These are phyloP conservation scores for Rhopalosiphum nymphaeae DNA, from an alignment of 2,888 invertebrate species.

Conservation along the genomic window DNA sequence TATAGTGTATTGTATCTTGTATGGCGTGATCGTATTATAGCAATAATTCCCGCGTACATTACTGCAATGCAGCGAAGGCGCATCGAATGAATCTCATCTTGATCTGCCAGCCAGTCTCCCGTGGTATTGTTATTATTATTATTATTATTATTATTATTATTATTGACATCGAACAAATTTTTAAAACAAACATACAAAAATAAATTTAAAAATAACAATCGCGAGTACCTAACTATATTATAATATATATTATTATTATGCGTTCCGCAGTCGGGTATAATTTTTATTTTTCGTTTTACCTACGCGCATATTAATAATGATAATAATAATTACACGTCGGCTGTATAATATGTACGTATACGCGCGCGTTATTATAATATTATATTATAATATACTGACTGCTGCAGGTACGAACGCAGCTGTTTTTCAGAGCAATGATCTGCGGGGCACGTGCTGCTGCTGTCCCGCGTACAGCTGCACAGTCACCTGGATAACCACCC, in stretches of 20 bases:
- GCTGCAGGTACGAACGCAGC: slow-evolving; percentile 42
- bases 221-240: not conserved
- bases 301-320: not conserved
- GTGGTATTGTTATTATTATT: not conserved
- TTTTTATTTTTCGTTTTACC: not conserved
- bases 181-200: not conserved
- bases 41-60: not conserved
- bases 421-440: slow-evolving; percentile 63
- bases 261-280: not conserved
- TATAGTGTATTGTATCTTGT: not conserved
- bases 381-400: not conserved
- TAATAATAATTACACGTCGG: not conserved
- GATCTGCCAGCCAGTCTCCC: not conserved
- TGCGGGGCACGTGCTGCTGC: slow-evolving; percentile 65
- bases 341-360: slow-evolving; percentile 35
- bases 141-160: not conserved
- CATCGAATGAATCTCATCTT: not conserved
- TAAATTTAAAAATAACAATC: not conserved
- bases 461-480: slow-evolving; percentile 64
- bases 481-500: slow-evolving; percentile 65
- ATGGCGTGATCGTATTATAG: not conserved
- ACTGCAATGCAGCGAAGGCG: not conserved
- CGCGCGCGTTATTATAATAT: slow-evolving; percentile 2
- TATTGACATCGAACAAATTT: not conserved
- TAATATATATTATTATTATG: not conserved